A percentile compares a stretch with the other conserved stretches of the same genome.
These are phyloP conservation scores for Chlamydotis undulata DNA, from an alignment of 2,113 vertebrate genomes.

Conservation along the genomic window DNA sequence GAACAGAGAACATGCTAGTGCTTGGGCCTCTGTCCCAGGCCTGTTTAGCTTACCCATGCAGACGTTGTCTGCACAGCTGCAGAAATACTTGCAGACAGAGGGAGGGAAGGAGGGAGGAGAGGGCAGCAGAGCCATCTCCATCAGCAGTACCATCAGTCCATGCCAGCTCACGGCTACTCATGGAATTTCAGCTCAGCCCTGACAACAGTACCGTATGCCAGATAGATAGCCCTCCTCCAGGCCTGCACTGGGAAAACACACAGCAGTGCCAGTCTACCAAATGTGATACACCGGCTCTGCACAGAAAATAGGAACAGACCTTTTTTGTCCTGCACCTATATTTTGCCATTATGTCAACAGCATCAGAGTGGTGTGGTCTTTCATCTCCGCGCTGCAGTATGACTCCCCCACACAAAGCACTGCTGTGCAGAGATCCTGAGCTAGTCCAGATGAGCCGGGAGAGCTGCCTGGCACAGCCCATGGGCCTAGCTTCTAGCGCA, in stretches of 20 bases:
- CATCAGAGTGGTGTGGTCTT: background rate
- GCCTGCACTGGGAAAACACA: background rate
- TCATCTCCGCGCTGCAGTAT: fast-evolving
- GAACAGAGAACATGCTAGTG: background rate
- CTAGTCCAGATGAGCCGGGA: background rate
- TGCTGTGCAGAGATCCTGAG: background rate
- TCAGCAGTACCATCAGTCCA: background rate
- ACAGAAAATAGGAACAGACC: background rate
- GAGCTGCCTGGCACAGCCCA: background rate
- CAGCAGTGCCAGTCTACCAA: background rate
- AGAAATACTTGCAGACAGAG: background rate
- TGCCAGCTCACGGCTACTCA: background rate
- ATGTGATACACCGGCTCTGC: background rate
- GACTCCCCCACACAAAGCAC: background rate
- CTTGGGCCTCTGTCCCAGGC: background rate
- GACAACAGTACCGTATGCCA: background rate
- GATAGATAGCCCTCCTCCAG: background rate
- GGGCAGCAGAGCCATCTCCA: background rate
- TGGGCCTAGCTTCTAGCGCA: background rate
- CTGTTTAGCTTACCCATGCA: background rate
- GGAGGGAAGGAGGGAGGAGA: background rate
- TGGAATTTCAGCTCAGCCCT: background rate
- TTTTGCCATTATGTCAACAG: background rate
- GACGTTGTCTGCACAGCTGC: background rate
- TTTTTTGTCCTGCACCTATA: background rate